phyloP scores from a whole-genome alignment of 2,888 invertebrate species.

The Pheosia gnoma region DNA sequence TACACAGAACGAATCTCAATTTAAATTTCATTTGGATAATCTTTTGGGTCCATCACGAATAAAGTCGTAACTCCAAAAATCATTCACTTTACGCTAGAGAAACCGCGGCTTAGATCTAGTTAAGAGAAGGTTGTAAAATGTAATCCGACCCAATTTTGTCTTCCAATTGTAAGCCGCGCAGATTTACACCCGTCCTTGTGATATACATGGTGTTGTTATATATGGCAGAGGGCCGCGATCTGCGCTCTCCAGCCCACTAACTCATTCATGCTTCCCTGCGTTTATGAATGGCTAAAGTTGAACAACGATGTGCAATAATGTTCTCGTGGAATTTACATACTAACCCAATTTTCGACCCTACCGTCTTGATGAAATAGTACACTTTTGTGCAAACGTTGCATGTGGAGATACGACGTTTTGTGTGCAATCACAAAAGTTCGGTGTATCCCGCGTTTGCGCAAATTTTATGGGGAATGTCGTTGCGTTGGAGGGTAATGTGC shows the following conservation, averaged over 20 bases:
- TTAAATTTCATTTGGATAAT: background rate
- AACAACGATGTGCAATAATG: slow-evolving; percentile 3
- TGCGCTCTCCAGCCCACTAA: slow-evolving; percentile 35
- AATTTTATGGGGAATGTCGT: slow-evolving; percentile 47
- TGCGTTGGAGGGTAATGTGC: slow-evolving; percentile 29
- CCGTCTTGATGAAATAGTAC: background rate
- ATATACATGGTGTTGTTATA: slow-evolving; percentile 38
- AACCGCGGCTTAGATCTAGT: background rate
- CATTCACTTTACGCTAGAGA: background rate
- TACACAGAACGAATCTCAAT: background rate
- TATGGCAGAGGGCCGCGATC: slow-evolving; percentile 31
- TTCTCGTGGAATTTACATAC: background rate
- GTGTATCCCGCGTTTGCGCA: slow-evolving; percentile 46
- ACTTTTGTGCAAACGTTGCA: background rate
- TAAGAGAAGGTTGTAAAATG: background rate
- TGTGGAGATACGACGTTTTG: background rate
- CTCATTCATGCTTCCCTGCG: slow-evolving; percentile 43
- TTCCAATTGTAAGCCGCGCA: slow-evolving; percentile 14
- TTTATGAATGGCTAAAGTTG: slow-evolving; percentile 49
- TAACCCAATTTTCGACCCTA: background rate
- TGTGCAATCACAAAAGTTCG: slow-evolving; percentile 8
- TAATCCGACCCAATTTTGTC: background rate
- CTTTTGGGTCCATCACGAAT: background rate
- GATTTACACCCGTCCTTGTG: slow-evolving; percentile 40
- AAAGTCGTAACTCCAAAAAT: background rate